These are phyloP conservation scores for Dioctria rufipes DNA, from an alignment of 2,888 invertebrate genomes.

Conservation along the genomic window DNA sequence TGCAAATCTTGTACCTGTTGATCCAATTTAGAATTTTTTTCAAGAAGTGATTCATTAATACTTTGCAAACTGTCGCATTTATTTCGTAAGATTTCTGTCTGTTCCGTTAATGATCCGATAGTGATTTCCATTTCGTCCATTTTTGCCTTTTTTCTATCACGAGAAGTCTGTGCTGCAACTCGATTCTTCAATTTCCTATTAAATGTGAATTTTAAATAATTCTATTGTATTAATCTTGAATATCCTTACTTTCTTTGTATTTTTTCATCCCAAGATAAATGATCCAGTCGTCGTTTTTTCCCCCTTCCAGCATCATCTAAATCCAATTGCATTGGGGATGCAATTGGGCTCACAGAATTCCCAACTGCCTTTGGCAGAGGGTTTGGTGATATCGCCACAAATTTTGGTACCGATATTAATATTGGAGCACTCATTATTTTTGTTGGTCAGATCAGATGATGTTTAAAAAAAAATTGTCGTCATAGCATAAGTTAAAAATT, in stretches of 20 bases:
- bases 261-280: conserved; percentile 89
- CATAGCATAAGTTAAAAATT: conserved; percentile 1
- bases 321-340: conserved; percentile 52
- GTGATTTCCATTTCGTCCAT: conserved; percentile 90
- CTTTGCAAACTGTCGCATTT: conserved; percentile 69
- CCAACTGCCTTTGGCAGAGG: conserved; percentile 63
- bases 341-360: conserved; percentile 49
- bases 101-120: conserved; percentile 76
- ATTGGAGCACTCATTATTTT: conserved; percentile 62
- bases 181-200: conserved; percentile 93
- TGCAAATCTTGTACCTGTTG: conserved; percentile 78
- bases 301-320: conserved; percentile 64
- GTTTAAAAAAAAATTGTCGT: conserved; percentile 3
- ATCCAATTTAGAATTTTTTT: conserved; percentile 79
- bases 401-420: conserved; percentile 68
- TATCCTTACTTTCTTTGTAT: conserved; percentile 86
- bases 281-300: conserved; percentile 85
- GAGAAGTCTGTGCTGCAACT: conserved; percentile 97
- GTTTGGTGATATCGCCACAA: conserved; percentile 66
- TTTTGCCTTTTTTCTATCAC: conserved; percentile 95
- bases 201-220: background rate
- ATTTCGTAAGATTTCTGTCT: conserved; percentile 76
- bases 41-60: conserved; percentile 79
- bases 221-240: background rate
- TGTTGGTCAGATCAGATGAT: background rate